Percentiles rank a stretch among this genome's conserved stretches.
phyloP scores from a whole-genome alignment of 2,113 vertebrate species.

The Onychorhynchus coronatus region DNA sequence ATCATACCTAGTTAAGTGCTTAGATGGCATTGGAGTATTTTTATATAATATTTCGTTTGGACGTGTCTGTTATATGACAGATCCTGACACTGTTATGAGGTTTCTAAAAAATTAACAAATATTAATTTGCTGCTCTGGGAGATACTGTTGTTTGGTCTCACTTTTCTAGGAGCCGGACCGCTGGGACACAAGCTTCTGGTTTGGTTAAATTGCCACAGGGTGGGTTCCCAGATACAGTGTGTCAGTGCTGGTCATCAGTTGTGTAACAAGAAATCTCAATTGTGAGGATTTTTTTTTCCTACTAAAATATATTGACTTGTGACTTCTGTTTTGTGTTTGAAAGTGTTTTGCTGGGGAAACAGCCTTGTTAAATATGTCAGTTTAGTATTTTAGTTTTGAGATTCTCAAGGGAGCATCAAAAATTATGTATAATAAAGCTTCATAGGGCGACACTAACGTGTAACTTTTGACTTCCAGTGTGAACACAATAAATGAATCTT shows the following conservation, averaged over 20 bases:
- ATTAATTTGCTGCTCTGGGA: not conserved
- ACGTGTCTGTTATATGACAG: not conserved
- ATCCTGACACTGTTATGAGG: not conserved
- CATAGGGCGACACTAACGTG: not conserved
- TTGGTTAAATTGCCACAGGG: not conserved
- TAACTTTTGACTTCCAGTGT: not conserved
- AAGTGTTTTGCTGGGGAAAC: not conserved
- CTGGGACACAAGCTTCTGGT: not conserved
- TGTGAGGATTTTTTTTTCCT: not conserved
- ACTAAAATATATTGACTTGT: not conserved
- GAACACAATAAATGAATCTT: not conserved
- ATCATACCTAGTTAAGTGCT: not conserved
- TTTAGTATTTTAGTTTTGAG: not conserved
- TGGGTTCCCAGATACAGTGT: not conserved
- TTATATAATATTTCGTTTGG: not conserved
- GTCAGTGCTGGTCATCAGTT: not conserved
- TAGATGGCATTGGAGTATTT: not conserved
- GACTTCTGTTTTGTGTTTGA: not conserved
- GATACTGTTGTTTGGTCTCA: not conserved
- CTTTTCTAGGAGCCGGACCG: not conserved
- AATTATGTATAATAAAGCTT: not conserved
- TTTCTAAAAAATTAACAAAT: not conserved
- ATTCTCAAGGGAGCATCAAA: not conserved
- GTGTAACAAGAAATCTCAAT: accelerated
- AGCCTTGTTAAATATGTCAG: not conserved